Percentiles rank a stretch among this genome's conserved stretches.
These are phyloP conservation scores for Temnothorax ravouxi DNA, from an alignment of 2,888 invertebrate species.

Conservation along the genomic window DNA sequence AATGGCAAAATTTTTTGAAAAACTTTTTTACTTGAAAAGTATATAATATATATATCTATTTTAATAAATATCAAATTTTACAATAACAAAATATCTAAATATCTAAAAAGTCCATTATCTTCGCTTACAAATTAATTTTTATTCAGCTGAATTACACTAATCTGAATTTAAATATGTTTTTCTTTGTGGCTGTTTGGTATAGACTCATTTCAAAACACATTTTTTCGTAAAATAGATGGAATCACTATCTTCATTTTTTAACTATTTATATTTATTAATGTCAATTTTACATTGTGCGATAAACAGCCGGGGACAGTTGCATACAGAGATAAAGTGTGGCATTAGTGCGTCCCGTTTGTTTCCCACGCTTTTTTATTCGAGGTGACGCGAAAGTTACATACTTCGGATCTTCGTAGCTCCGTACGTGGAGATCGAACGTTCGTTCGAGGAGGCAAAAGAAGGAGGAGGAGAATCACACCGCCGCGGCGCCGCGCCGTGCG, in stretches of 20 bases:
- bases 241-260: not conserved
- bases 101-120: not conserved
- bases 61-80: not conserved
- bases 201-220: too few relatives aligned
- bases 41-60: not conserved
- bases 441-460: constrained; percentile 5
- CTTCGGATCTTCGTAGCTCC: constrained; percentile 38
- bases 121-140: not conserved
- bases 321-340: constrained; percentile 4
- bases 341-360: constrained; percentile 24
- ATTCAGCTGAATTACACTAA: not conserved
- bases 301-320: not conserved
- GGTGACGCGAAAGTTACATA: constrained; percentile 41
- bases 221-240: not conserved
- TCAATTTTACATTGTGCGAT: not conserved
- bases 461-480: constrained; percentile 36
- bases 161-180: not conserved
- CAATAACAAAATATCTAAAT: not conserved
- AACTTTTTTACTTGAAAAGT: not conserved
- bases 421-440: constrained; percentile 46
- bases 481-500: not conserved
- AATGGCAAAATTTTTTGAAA: constrained; percentile 8
- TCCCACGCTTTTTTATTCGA: constrained; percentile 47
- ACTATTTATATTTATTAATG: not conserved
- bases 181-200: too few relatives aligned